Conservation (phyloP, 2,888 invertebrate species). For the Clunio marinus region DNA sequence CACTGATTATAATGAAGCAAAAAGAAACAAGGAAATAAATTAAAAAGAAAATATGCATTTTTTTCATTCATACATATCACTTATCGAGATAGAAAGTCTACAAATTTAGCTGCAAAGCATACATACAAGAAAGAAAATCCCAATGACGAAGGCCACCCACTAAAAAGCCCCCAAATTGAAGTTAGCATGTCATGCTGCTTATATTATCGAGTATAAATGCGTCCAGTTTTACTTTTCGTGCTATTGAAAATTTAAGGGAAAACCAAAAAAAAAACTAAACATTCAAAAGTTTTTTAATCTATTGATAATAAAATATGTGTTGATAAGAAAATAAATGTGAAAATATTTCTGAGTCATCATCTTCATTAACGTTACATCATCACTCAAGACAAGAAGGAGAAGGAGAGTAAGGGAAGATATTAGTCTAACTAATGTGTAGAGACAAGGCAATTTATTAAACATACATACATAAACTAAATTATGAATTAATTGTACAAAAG, state of each 20-base stretch:
- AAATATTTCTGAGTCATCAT: not conserved
- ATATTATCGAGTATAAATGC: not conserved
- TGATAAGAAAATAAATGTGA: not conserved
- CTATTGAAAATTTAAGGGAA: not conserved
- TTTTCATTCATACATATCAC: conserved; percentile 23
- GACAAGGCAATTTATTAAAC: conserved; percentile 3
- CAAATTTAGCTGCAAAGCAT: not conserved
- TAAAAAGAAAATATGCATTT: no score
- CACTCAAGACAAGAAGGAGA: not conserved
- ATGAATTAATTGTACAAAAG: conserved; percentile 21
- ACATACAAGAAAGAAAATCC: not conserved
- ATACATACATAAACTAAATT: not conserved
- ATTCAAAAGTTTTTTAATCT: not conserved
- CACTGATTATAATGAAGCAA: conserved; percentile 1
- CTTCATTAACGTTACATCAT: not conserved
- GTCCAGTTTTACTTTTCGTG: not conserved
- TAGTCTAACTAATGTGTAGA: no score
- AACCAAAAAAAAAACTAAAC: not conserved
- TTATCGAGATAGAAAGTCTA: not conserved
- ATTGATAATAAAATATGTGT: no score
- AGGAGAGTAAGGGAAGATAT: no score
- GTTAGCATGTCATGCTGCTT: not conserved
- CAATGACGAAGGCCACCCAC: not conserved
- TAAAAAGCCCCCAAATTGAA: not conserved
- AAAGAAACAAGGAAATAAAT: not conserved